Base-by-base conservation (phyloP, 2,797 vertebrate genomes). In the Ctenopoma multispine region DNA sequence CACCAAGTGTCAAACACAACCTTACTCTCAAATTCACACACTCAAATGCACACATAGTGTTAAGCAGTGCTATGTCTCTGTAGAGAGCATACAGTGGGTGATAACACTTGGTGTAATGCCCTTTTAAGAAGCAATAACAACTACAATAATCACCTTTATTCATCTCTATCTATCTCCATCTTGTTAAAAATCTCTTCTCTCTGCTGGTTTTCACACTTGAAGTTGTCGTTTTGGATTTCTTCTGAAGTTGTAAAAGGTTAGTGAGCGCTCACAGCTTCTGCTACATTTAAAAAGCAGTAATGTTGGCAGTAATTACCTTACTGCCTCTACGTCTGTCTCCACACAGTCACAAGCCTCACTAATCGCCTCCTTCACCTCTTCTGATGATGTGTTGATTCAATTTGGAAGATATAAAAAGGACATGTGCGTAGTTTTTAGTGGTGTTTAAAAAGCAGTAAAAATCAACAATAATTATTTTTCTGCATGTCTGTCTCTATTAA, bases 81-180 rank as follows among this genome's bases (percentile, higher is more conserved):
- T 46, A 58, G 79, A 87, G 84, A 82, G 79, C 31, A 36, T 85
- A 79, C 82, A 80, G 74, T 75, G 66, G 78, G 72, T 64, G 59
- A 82, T 87, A 86, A 89, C 83, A 81, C 75, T 85, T 70, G 78
- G 72, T 9, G 48, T 89, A 90, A 90, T 89, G 80, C 57, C 64
- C 80, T 76, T 85, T 87, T 82, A 83, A 85, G 81, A 85, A 71
- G 66, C 86, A 80, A 75, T 89, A 89, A 89, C 64, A 79, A 61
- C 71, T 64, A 67, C 83, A 75, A 85, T 84, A 86, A 91, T 87
- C 74, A 80, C 80, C 66, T 77, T 69, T 63, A 63, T 50, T 67
- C 69, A 46, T 79, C 63, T 85, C 65, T 43, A 87, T 90, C 49
- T 14, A 23, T 82, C 83, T 89, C 75, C 59, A 78, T 89, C 87